Conservation (phyloP, 2,797 vertebrate species). For the Propithecus perrieri region DNA sequence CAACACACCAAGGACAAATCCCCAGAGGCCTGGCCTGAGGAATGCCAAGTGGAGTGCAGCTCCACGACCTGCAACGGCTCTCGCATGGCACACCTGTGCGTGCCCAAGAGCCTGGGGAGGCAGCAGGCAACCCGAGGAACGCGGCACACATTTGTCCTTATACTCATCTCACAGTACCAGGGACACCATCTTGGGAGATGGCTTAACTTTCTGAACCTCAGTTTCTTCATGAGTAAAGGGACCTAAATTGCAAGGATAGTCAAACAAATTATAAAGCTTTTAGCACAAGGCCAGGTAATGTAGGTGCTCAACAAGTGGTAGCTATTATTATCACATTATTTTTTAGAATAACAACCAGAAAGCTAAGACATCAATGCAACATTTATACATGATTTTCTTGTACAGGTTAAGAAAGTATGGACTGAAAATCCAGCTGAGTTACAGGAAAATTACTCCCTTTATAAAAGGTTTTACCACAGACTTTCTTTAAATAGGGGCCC, state of each 20-base stretch:
- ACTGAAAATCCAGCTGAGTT: conserved; percentile 44
- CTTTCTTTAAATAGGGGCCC: neutral
- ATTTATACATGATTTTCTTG: conserved; percentile 51
- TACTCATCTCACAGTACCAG: neutral
- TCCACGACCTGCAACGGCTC: neutral
- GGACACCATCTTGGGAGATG: neutral
- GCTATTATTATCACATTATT: neutral
- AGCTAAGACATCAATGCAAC: conserved; percentile 20
- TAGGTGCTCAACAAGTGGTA: neutral
- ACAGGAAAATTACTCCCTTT: conserved; percentile 53
- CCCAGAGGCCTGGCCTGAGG: neutral
- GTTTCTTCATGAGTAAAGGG: neutral
- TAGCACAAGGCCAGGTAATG: neutral
- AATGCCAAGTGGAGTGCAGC: rapidly evolving
- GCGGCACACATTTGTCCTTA: rapidly evolving
- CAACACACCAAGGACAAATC: neutral
- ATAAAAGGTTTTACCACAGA: neutral
- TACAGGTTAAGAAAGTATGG: neutral
- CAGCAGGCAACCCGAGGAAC: rapidly evolving
- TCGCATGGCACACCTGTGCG: rapidly evolving
- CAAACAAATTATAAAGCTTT: neutral
- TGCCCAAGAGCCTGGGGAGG: neutral
- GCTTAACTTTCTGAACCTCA: neutral
- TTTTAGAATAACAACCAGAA: conserved; percentile 39
- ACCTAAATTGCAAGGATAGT: neutral